Percentiles rank a stretch among this genome's conserved stretches.
These are phyloP conservation scores for Dendrocincla fuliginosa DNA, from an alignment of 2,797 vertebrate genomes.

Conservation along the genomic window DNA sequence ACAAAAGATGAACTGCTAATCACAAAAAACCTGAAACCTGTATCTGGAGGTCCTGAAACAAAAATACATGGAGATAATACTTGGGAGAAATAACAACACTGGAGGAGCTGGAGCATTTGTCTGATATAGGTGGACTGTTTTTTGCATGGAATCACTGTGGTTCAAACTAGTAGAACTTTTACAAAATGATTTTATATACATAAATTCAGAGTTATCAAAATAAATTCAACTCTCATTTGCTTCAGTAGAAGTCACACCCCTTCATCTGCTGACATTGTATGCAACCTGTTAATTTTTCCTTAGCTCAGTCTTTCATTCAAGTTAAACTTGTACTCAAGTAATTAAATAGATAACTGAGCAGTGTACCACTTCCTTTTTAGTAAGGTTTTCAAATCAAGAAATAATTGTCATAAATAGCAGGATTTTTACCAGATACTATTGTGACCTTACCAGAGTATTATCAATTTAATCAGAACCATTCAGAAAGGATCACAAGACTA, in stretches of 20 bases:
- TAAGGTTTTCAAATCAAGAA: not conserved
- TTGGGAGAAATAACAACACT: not conserved
- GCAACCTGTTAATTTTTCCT: not conserved
- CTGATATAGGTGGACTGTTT: not conserved
- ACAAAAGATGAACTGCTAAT: not conserved
- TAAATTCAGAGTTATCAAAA: not conserved
- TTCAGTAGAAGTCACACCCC: not conserved
- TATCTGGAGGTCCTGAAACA: not conserved
- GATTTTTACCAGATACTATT: not conserved
- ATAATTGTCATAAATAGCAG: not conserved
- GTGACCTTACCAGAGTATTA: not conserved
- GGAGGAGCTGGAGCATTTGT: not conserved
- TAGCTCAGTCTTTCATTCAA: not conserved
- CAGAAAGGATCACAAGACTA: not conserved
- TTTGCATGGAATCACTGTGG: not conserved
- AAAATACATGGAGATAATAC: not conserved
- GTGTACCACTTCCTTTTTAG: not conserved
- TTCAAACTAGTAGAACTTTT: not conserved
- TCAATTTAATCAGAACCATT: not conserved
- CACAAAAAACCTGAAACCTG: not conserved
- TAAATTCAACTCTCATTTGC: not conserved
- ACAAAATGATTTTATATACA: not conserved
- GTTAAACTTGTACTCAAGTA: not conserved
- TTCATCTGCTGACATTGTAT: not conserved
- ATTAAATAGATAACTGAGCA: not conserved